phyloP scores from a whole-genome alignment of 2,797 vertebrate genomes.

The Eutrigla gurnardus region DNA sequence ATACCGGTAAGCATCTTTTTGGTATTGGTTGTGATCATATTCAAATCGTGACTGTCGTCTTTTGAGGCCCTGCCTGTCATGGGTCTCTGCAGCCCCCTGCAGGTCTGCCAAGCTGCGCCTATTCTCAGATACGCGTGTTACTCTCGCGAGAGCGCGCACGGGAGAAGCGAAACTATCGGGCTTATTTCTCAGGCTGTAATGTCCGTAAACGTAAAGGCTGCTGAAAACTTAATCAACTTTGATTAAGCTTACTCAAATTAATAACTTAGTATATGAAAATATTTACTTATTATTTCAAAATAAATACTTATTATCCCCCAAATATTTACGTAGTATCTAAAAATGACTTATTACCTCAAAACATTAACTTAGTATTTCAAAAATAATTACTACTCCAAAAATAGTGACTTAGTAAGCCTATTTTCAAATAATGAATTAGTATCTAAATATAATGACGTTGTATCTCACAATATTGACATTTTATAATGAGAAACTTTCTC shows the following conservation, averaged over 20 bases:
- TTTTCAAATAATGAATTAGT: background rate
- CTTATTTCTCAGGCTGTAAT: background rate
- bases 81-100: too few relatives aligned
- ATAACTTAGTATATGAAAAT: background rate
- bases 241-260: background rate
- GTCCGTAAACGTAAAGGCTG: background rate
- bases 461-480: too few relatives aligned
- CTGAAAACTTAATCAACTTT: background rate
- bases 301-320: too few relatives aligned
- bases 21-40: background rate
- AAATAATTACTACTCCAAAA: background rate
- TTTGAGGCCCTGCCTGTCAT: too few relatives aligned
- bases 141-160: background rate
- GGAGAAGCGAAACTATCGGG: background rate
- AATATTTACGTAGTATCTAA: background rate
- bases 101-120: background rate
- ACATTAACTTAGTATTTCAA: background rate
- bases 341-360: background rate
- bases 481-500: too few relatives aligned
- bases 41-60: too few relatives aligned
- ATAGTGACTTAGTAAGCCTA: background rate
- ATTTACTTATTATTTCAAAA: too few relatives aligned
- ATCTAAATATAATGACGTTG: too few relatives aligned
- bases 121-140: background rate
- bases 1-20: too few relatives aligned